These are phyloP conservation scores for Istiophorus platypterus DNA, from an alignment of 2,113 vertebrate species.

Conservation along the genomic window DNA sequence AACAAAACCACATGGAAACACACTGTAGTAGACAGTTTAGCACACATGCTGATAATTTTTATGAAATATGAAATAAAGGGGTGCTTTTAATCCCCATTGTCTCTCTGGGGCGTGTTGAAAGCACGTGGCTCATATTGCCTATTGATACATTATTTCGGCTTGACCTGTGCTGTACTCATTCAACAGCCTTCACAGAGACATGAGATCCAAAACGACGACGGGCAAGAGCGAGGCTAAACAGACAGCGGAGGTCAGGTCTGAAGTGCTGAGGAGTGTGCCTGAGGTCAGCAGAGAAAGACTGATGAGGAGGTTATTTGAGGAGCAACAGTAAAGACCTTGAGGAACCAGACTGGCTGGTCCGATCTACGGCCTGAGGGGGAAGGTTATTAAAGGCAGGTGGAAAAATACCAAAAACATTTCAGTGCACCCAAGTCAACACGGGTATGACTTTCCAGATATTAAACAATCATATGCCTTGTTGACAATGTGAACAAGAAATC, in stretches of 20 bases:
- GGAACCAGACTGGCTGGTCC: conserved; percentile 32
- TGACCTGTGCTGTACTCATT: conserved; percentile 54
- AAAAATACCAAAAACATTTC: conserved; percentile 20
- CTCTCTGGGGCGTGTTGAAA: conserved; percentile 11
- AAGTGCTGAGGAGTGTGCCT: neutral
- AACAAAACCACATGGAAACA: neutral
- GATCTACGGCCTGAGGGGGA: conserved; percentile 3
- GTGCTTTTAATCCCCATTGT: conserved; percentile 37
- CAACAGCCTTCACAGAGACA: conserved; percentile 38
- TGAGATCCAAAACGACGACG: conserved; percentile 20
- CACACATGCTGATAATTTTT: conserved; percentile 6
- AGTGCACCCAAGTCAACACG: rapidly evolving
- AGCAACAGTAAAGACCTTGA: conserved; percentile 11
- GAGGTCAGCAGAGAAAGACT: conserved; percentile 20
- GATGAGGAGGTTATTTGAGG: conserved; percentile 40
- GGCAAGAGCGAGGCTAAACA: conserved; percentile 10
- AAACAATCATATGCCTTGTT: neutral
- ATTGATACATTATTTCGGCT: conserved; percentile 52
- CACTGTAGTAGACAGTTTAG: neutral
- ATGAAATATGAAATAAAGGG: conserved; percentile 2
- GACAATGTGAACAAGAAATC: neutral
- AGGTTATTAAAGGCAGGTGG: conserved; percentile 18
- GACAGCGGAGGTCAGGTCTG: conserved; percentile 12
- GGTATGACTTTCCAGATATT: too few species aligned
- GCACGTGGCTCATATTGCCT: conserved; percentile 9